phyloP scores from a whole-genome alignment of 2,888 invertebrate genomes.

The Tridacna gigas region DNA sequence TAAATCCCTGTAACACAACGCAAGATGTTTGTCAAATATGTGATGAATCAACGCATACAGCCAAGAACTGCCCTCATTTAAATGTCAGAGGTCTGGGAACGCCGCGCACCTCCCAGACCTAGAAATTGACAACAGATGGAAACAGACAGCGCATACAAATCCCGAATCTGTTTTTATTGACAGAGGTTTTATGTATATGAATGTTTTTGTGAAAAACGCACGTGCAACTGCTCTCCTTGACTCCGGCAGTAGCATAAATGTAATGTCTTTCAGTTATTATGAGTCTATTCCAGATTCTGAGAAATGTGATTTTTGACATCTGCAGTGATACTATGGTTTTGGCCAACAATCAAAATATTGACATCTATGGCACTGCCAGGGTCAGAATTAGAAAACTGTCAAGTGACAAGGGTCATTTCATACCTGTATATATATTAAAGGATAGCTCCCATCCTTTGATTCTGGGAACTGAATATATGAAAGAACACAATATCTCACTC shows the following conservation, averaged over 20 bases:
- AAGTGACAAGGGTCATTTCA: constrained; percentile 4
- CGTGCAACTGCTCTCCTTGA: constrained; percentile 36
- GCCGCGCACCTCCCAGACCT: constrained; percentile 12
- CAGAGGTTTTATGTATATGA: constrained; percentile 43
- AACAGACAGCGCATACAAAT: too few species aligned
- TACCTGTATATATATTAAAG: constrained; percentile 36
- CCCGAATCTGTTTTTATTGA: too few species aligned
- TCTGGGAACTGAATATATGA: constrained; percentile 34
- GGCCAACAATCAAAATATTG: constrained; percentile 33
- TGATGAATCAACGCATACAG: background rate
- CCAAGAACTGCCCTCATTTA: background rate
- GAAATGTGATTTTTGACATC: constrained; percentile 26
- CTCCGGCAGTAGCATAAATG: constrained; percentile 36
- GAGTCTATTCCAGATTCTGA: constrained; percentile 30
- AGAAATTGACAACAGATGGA: too few species aligned
- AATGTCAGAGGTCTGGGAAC: background rate
- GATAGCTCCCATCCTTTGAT: constrained; percentile 43
- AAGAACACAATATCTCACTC: constrained; percentile 10
- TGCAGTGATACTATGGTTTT: constrained; percentile 19
- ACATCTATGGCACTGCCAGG: constrained; percentile 28
- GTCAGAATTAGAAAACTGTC: background rate
- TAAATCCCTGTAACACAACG: background rate
- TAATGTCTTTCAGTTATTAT: constrained; percentile 17
- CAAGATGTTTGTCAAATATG: background rate
- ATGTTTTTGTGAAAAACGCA: constrained; percentile 5